Evolutionary conservation across 1,140 invertebrate genomes (phyloP), one percentile per base, ranked within the genome.

Genomic region (Drosophila simulans): DNA sequence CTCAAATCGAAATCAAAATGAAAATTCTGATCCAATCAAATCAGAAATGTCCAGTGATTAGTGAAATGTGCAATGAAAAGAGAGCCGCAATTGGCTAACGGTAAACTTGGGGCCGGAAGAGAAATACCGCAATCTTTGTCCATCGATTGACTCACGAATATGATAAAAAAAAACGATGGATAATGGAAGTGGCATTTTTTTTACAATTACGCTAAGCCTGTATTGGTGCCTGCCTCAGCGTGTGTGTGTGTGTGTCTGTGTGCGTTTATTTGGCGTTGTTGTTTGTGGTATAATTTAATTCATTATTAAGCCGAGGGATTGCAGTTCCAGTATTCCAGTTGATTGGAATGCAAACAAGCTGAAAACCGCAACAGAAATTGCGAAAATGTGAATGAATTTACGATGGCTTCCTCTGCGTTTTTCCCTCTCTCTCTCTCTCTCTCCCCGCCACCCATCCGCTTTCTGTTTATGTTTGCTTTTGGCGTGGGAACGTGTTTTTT

Each of bases 301-400:
- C 80, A 84, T 90, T 84, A 89, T 80, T 89, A 89, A 89, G 69
- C 84, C 56, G 80, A 42, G 60, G 48, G 53, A 60, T 62, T 56
- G 20, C 39, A 46, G 4, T 52, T 35, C 22, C 54, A 74, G 70
- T 39, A 34, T 52, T 52, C 22, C 54, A 74, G 75, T 39, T 83
- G 71, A 80, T 88, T 80, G 84, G 75, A 80, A 89, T 80, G 76
- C 77, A 73, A 82, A 89, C 59, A 80, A 73, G 81, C 66, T 57
- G 39, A 48, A 88, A 89, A 89, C 84, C 71, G 65, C 80, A 83
- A 64, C 80, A 83, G 68, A 58, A 60, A 51, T 64, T 80, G 60
- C 46, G 42, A 73, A 83, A 76, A 53, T 84, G 46, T 89, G 80
- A 88, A 90, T 88, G 85, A 84, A 77, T 77, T 73, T 82, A 57